Evolutionary conservation across 2,113 vertebrate genomes (phyloP).

Genomic region (Numida meleagris): DNA sequence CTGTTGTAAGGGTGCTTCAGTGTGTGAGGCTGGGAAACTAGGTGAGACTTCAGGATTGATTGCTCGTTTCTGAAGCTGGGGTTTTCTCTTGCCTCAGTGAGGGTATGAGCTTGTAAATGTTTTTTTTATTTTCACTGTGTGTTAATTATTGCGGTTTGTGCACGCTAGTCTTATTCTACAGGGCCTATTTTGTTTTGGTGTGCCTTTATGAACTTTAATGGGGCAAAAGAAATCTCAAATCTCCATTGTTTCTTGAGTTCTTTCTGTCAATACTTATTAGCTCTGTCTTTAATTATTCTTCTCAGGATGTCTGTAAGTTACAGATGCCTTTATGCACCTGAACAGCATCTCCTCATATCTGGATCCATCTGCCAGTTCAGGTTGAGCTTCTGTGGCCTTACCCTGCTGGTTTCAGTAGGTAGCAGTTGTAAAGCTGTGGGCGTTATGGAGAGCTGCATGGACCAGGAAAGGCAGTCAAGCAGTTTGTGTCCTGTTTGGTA

Average conservation of each 20-base stretch:
- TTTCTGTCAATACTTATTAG: background rate
- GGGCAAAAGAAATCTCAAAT: background rate
- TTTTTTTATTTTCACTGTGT: background rate
- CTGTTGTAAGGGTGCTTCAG: background rate
- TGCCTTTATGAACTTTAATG: background rate
- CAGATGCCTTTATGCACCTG: background rate
- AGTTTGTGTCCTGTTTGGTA: too few relatives aligned
- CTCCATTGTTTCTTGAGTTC: background rate
- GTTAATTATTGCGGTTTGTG: background rate
- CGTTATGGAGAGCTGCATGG: background rate
- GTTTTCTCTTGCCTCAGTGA: background rate
- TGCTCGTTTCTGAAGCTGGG: background rate
- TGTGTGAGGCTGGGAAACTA: background rate
- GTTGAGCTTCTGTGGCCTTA: background rate
- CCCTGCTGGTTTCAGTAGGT: background rate
- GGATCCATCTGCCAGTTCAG: background rate
- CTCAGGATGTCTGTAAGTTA: background rate
- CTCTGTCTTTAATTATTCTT: background rate
- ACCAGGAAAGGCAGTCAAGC: background rate
- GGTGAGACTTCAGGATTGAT: background rate
- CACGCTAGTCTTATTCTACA: fast-evolving
- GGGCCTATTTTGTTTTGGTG: background rate
- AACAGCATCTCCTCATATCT: background rate
- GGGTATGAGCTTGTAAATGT: fast-evolving
- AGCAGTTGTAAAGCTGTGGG: background rate